Evolutionary conservation across 2,797 vertebrate genomes (phyloP).

Genomic region (Nyctibius grandis): DNA sequence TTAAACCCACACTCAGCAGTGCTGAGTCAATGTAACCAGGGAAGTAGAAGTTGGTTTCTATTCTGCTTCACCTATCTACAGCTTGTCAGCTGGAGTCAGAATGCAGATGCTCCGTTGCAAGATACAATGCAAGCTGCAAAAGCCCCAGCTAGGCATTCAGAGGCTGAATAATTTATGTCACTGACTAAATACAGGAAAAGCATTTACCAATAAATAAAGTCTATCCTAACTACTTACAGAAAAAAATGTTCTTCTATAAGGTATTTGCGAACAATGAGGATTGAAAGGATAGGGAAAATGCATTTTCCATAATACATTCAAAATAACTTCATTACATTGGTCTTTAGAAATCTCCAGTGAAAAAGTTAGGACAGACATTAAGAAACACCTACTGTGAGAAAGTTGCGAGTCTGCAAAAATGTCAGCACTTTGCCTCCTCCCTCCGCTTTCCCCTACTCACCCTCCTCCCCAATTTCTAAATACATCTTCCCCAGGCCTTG

Average conservation of each 20-base stretch:
- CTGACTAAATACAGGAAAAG: neutral
- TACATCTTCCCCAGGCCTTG: constrained; percentile 18
- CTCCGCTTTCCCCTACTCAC: neutral
- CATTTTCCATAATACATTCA: neutral
- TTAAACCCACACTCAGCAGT: neutral
- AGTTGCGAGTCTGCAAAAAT: neutral
- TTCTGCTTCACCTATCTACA: neutral
- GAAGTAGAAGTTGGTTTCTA: neutral
- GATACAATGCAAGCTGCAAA: neutral
- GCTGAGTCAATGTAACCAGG: constrained; percentile 3
- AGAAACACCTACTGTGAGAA: neutral
- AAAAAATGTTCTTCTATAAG: neutral
- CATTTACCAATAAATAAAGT: neutral
- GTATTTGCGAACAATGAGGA: accelerated
- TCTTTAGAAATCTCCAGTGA: neutral
- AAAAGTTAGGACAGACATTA: neutral
- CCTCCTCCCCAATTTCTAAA: constrained; percentile 44
- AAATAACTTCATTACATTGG: neutral
- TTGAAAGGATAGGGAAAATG: accelerated
- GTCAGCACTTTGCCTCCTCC: neutral
- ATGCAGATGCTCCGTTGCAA: neutral
- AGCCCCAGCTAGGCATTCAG: neutral
- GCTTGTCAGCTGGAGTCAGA: neutral
- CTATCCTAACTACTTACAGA: neutral
- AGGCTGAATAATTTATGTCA: neutral